Evolutionary conservation across 2,888 invertebrate species (phyloP), one percentile per base, ranked within the genome.

Genomic region (Pheosia gnoma): DNA sequence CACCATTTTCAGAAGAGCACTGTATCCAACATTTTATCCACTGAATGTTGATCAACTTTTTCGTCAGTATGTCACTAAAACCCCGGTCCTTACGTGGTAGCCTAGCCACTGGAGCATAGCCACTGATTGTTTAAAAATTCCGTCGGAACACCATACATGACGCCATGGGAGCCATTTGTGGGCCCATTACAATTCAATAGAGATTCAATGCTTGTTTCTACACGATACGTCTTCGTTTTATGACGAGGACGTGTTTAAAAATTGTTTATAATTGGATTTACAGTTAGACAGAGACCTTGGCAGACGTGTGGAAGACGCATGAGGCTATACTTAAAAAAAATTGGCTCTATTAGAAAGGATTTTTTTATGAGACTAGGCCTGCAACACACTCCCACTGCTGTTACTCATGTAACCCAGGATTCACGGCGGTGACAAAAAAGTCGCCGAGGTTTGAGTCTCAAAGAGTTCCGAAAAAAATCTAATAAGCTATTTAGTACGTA

Each of bases 81-180:
- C 59, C 59, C 56, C 59, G 43, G 59, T 47, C 59, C 74, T 67
- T 63, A 60, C 59, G 59, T 60, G 66, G 65, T 62, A 70, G 63
- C 64, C 63, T 63, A 78, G 74, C 62, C 71, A 67, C 82, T 81
- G 77, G 79, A 79, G 79, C 84, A 75, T 71, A 72, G 70, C 83
- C 74, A 73, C 71, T 73, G 71, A 73, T 74, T 81, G 75, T 84
- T 83, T 79, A 76, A 81, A 83, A 80, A 80, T 82, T 80, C 79
- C 74, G 70, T 70, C 72, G 71, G 71, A 71, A 74, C 75, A 77
- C 76, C 70, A 66, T 60, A 72, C 72, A 8, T 55, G 39, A 55
- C 55, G 55, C 55, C 55, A 55, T 55, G 39, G 55, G 36, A 55
- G 11, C 36, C 72, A 77, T 82, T 70, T 75, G 75, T 76, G 71